These are phyloP conservation scores for Mastacembelus armatus DNA, from an alignment of 2,797 vertebrate genomes.

Conservation along the genomic window DNA sequence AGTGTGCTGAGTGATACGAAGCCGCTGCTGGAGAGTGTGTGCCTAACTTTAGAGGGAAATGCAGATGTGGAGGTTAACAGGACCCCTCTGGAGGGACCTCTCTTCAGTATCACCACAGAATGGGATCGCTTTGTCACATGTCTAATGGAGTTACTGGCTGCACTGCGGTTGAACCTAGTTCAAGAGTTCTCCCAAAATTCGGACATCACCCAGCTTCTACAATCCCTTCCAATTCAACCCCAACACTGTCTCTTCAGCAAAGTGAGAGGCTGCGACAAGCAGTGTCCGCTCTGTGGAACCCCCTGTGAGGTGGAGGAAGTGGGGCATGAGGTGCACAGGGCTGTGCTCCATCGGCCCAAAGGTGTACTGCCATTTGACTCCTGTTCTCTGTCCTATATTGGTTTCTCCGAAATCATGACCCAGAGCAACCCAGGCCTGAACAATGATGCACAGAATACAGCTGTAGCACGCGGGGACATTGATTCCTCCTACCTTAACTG, in stretches of 20 bases:
- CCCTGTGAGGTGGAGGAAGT: conserved; percentile 68
- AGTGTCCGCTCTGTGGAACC: conserved; percentile 78
- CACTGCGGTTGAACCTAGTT: conserved; percentile 63
- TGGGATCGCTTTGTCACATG: conserved; percentile 71
- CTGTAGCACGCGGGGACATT: conserved; percentile 49
- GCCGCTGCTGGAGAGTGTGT: conserved; percentile 73
- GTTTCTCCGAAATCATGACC: conserved; percentile 38
- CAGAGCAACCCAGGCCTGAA: conserved; percentile 33
- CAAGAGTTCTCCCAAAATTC: conserved; percentile 65
- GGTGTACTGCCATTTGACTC: conserved; percentile 60
- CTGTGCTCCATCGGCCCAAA: conserved; percentile 76
- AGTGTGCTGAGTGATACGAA: conserved; percentile 62
- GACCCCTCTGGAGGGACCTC: conserved; percentile 59
- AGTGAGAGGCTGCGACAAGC: conserved; percentile 76
- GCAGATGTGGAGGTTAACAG: conserved; percentile 67
- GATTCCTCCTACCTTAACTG: conserved; percentile 62
- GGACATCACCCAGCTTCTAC: conserved; percentile 58
- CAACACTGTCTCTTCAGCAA: conserved; percentile 61
- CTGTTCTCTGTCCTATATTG: conserved; percentile 33
- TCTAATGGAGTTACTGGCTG: conserved; percentile 67
- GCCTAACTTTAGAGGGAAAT: conserved; percentile 68
- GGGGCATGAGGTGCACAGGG: conserved; percentile 71
- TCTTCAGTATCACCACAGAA: conserved; percentile 77
- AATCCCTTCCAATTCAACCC: conserved; percentile 69
- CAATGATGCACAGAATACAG: conserved; percentile 26